Base-by-base conservation (phyloP, 2,797 vertebrate genomes). In the Liasis olivaceus region DNA sequence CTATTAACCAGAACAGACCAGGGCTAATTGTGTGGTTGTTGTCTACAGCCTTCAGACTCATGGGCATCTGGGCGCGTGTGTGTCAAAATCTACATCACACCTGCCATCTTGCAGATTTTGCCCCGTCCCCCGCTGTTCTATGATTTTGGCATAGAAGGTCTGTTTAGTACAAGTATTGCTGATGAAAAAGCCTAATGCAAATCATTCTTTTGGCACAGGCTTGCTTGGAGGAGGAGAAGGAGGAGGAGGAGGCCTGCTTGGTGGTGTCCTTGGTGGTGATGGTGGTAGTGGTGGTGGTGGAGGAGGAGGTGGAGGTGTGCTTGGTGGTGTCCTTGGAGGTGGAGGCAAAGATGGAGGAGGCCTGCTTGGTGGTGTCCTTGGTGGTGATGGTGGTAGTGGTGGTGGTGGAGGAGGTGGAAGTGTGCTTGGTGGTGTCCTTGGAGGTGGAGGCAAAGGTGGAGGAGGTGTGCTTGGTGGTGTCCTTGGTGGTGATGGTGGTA, bases 301-400 rank as follows among this genome's bases (percentile, higher is more conserved):
- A 5, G 5, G 13, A 1, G 81, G 42, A 31, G 62, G 87, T 59
- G 58, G 64, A 0, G 87, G 63, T 2, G 87, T 89, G 1, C 90
- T 89, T 1, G 72, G 69, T 1, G 85, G 69, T 6, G 17, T 64
- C 20, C 77, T 92, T 4, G 89, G 88, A 2, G 54, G 4, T 51
- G 51, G 51, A 51, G 51, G 51, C 5, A 51, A 51, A 51, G n/a
- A n/a, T n/a, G 51, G 51, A 51, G 13, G 58, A 13, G 86, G 85
- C 24, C 69, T 95, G 72, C 11, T 81, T 93, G 1, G 95, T 96
- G 90, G 92, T 94, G 96, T 95, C 89, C 95, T 94, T 24, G 93
- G 94, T 26, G 90, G 90, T 0, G 14, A 93, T 26, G 60, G 5
- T 5, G 51, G 51, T 0, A 6, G 51, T 51, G 51, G 51, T 51